Base-by-base conservation (phyloP, 1,140 invertebrate species). In the Drosophila parabipectinata region DNA sequence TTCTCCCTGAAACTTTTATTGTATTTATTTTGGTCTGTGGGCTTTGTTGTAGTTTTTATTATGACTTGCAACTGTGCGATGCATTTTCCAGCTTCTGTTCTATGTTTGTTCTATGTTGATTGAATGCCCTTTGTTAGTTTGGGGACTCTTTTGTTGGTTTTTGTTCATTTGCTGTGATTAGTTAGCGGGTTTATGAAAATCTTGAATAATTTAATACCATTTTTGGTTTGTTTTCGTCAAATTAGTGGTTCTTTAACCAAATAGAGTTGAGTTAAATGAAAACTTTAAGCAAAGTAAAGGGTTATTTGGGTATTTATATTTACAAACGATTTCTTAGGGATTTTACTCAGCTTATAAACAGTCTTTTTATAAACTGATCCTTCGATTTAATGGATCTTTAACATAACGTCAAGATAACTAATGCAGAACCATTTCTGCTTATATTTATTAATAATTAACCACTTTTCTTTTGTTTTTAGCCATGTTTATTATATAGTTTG, bases 51-150 rank as follows among this genome's bases (percentile, higher is more conserved):
- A 78, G 69, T 78, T 77, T 81, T 87, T 85, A 81, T 85, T 87
- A 87, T 85, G 82, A 85, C 82, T 87, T 87, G 82, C 82, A 87
- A 85, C 77, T 87, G 82, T 81, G 69, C 18, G 28, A 32, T 32
- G 32, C 10, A 30, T 52, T 67, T 48, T 26, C 8, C 14, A 44
- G 52, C 45, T 32, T 53, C 30, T 62, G 63, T 75, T 21, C 21
- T 21, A 21, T 79, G 80, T 83, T 78, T 83, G 75, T 74, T 64
- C 62, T 56, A 68, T 77, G 67, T 79, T 84, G 80, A 79, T 84
- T 84, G 81, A 85, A 84, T 84, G 77, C 76, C 59, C 81, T 84
- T 84, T 84, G 81, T 79, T 84, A 41, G 60, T 63, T 75, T 73
- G 50, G 67, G 68, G 52, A 50, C 28, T 57, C 58, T 53, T 62